These are phyloP conservation scores for Oenanthe melanoleuca DNA, from an alignment of 2,113 vertebrate genomes.

Conservation along the genomic window DNA sequence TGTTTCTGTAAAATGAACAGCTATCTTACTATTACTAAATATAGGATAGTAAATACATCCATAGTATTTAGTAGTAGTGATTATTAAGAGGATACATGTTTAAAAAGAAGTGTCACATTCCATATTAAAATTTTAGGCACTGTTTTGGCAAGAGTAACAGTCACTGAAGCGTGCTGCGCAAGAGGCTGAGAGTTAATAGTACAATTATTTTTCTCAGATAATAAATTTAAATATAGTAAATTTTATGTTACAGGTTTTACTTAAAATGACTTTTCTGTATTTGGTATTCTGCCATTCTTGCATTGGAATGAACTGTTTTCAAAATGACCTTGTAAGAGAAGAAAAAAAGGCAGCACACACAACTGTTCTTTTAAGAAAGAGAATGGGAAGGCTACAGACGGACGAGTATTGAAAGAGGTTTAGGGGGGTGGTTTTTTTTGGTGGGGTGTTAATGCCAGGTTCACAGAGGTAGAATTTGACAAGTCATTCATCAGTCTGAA, in stretches of 20 bases:
- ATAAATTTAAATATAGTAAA: neutral
- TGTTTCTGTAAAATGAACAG: neutral
- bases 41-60: neutral
- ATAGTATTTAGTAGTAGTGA: neutral
- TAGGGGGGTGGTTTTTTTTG: too few relatives aligned
- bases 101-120: neutral
- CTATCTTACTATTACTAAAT: neutral
- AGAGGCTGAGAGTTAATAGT: neutral
- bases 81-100: neutral
- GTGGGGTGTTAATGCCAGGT: neutral
- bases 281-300: neutral
- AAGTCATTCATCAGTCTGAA: neutral
- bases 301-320: neutral
- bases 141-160: neutral
- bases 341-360: neutral
- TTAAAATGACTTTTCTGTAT: neutral
- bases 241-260: neutral
- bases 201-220: fast-evolving
- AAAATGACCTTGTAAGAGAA: neutral
- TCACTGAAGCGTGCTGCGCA: neutral
- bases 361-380: neutral
- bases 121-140: neutral
- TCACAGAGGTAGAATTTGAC: neutral
- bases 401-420: neutral
- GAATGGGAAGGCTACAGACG: neutral